A percentile compares a stretch with the other conserved stretches of the same genome.
Conservation (phyloP, 2,888 invertebrate species). For the Drosophila eohydei region DNA sequence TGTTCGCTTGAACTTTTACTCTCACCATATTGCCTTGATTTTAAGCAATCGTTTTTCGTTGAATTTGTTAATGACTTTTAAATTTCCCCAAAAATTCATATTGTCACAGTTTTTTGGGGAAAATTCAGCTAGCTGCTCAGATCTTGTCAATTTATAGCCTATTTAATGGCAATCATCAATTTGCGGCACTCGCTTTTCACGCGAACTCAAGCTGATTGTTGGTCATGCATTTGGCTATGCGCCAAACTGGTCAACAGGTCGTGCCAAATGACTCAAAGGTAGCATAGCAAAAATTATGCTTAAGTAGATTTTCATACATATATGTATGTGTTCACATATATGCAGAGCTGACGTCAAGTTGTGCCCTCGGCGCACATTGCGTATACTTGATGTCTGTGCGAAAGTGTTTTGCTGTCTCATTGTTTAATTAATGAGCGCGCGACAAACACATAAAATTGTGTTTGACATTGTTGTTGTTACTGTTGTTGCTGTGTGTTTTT, state of each 20-base stretch:
- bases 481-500: conserved; percentile 18
- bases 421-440: conserved; percentile 56
- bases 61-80: conserved; percentile 23
- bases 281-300: conserved; percentile 1
- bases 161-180: conserved; percentile 25
- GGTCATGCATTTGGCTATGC: conserved; percentile 47
- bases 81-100: conserved; percentile 29
- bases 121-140: conserved; percentile 33
- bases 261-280: conserved; percentile 42
- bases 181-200: conserved; percentile 41
- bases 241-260: conserved; percentile 66
- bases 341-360: conserved; percentile 40
- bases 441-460: conserved; percentile 41
- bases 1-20: conserved; percentile 15
- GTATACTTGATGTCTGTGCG: conserved; percentile 27
- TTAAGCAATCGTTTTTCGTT: conserved; percentile 19
- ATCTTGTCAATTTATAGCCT: conserved; percentile 19
- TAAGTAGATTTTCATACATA: neutral
- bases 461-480: conserved; percentile 9
- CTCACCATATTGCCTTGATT: conserved; percentile 19
- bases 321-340: neutral
- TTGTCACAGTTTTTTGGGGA: conserved; percentile 44
- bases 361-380: conserved; percentile 18
- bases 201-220: conserved; percentile 39
- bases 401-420: conserved; percentile 21